These are phyloP conservation scores for Emmelina monodactyla DNA, from an alignment of 2,888 invertebrate species.

Conservation along the genomic window DNA sequence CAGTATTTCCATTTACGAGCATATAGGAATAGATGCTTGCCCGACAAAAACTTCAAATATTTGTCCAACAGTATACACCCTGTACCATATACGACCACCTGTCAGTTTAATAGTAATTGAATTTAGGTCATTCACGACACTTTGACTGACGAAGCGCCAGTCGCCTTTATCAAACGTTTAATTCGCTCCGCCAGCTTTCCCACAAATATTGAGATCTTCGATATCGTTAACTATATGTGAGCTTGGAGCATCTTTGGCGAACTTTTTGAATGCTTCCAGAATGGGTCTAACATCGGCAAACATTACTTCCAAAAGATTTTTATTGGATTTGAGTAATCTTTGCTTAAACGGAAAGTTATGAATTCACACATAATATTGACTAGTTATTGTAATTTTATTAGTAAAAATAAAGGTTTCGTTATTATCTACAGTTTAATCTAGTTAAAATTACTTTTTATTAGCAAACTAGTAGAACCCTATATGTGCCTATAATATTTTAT, in stretches of 20 bases:
- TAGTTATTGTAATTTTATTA: neutral
- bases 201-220: constrained; percentile 34
- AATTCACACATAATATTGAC: too few relatives aligned
- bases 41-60: constrained; percentile 51
- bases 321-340: constrained; percentile 50
- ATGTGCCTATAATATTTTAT: too few relatives aligned
- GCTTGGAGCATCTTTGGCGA: constrained; percentile 53
- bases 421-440: too few relatives aligned
- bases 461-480: too few relatives aligned
- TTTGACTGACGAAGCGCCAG: constrained; percentile 32
- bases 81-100: constrained; percentile 57
- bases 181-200: constrained; percentile 16
- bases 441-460: too few relatives aligned
- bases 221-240: constrained; percentile 26
- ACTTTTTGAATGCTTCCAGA: constrained; percentile 68
- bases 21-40: constrained; percentile 56
- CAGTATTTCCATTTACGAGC: constrained; percentile 76
- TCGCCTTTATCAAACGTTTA: constrained; percentile 13
- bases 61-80: constrained; percentile 50
- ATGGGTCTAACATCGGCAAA: constrained; percentile 75
- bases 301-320: constrained; percentile 73
- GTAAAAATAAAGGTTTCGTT: too few relatives aligned
- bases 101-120: constrained; percentile 30
- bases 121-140: constrained; percentile 23
- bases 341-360: too few relatives aligned